These are phyloP conservation scores for Larimichthys polyactis DNA, from an alignment of 2,113 vertebrate species.

Conservation along the genomic window DNA sequence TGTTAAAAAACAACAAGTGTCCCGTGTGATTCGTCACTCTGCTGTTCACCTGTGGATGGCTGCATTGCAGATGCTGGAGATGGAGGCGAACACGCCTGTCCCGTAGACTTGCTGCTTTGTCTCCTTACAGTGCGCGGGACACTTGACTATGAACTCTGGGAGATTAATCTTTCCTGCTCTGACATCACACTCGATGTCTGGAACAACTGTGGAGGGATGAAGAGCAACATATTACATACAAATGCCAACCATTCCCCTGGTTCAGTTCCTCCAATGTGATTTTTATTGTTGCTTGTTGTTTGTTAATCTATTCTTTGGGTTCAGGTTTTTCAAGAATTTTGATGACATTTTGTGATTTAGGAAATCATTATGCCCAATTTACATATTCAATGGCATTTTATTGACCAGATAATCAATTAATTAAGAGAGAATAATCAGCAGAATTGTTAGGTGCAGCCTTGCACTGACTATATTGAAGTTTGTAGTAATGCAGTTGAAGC, in stretches of 20 bases:
- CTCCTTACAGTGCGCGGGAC: conserved; percentile 92
- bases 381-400: not conserved
- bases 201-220: conserved; percentile 85
- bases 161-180: conserved; percentile 93
- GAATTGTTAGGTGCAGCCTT: not conserved
- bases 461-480: not conserved
- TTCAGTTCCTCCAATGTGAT: no score
- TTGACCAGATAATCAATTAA: not conserved
- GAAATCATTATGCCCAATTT: not conserved
- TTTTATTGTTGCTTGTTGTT: no score
- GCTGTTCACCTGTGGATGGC: conserved; percentile 92
- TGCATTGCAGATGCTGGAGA: conserved; percentile 96
- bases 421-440: not conserved
- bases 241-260: no score
- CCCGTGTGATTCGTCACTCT: not conserved
- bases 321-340: not conserved
- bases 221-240: not conserved
- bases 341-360: not conserved
- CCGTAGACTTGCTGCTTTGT: conserved; percentile 93
- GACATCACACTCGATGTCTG: conserved; percentile 92
- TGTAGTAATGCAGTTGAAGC: not conserved
- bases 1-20: not conserved
- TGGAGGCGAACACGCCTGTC: conserved; percentile 93
- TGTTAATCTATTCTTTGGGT: no score
- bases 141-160: conserved; percentile 95